Percentiles rank a stretch among this genome's conserved stretches.
phyloP scores from a whole-genome alignment of 2,113 vertebrate genomes.

The Rattus norvegicus region DNA sequence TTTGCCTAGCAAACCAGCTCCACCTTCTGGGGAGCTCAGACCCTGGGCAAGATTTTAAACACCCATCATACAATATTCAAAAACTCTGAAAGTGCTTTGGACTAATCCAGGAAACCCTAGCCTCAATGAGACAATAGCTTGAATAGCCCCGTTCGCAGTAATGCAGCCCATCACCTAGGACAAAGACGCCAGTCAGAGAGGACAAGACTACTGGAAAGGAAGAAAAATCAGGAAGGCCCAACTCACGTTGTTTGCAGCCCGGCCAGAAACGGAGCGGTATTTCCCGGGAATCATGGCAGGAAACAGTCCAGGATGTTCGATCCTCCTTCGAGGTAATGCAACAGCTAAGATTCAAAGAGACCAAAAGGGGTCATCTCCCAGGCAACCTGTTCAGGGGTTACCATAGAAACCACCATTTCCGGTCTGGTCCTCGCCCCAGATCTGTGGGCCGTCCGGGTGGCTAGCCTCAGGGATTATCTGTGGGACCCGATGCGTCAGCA shows the following conservation, averaged over 20 bases:
- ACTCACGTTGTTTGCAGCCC: constrained; percentile 79
- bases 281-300: constrained; percentile 86
- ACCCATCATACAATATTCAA: background rate
- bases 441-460: rapidly evolving
- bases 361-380: constrained; percentile 65
- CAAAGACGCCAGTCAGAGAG: constrained; percentile 61
- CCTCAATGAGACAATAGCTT: constrained; percentile 57
- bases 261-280: constrained; percentile 79
- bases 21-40: constrained; percentile 68
- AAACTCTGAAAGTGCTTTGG: background rate
- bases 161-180: constrained; percentile 55
- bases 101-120: background rate
- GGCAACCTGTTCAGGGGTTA: constrained; percentile 78
- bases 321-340: background rate
- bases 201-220: background rate
- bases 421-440: constrained; percentile 52
- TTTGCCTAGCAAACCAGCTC: constrained; percentile 59
- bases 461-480: background rate
- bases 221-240: background rate
- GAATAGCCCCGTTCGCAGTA: background rate
- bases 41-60: background rate
- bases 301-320: constrained; percentile 52
- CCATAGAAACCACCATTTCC: constrained; percentile 83
- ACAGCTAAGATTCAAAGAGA: constrained; percentile 31
- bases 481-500: background rate